Evolutionary conservation across 1,140 invertebrate genomes (phyloP).

Genomic region (Manduca sexta): DNA sequence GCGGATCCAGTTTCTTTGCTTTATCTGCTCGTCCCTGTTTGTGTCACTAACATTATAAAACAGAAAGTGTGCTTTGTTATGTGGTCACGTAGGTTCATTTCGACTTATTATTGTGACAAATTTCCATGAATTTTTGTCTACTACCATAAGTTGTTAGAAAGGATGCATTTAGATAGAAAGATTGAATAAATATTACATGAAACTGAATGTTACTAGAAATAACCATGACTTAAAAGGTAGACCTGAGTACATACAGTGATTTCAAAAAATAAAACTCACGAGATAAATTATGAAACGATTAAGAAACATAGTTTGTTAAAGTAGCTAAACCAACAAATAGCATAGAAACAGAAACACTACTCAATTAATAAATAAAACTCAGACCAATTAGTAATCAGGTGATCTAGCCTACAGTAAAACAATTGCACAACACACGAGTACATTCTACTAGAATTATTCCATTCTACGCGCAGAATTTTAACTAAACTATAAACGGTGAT

Average conservation of each 20-base stretch:
- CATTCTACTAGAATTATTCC: neutral
- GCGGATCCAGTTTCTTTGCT: neutral
- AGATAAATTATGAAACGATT: too few relatives aligned
- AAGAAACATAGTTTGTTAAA: too few relatives aligned
- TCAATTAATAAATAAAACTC: neutral
- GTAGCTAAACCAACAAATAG: too few relatives aligned
- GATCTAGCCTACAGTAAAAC: neutral
- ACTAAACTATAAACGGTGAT: neutral
- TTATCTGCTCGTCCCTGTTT: neutral
- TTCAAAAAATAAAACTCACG: too few relatives aligned
- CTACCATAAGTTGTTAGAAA: neutral
- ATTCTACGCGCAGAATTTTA: neutral
- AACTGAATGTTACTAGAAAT: too few relatives aligned
- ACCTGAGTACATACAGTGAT: too few relatives aligned
- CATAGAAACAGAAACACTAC: neutral
- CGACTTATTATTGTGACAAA: neutral
- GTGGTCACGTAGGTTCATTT: neutral
- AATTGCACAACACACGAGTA: too few relatives aligned
- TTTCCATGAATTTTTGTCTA: neutral
- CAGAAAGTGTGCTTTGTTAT: neutral
- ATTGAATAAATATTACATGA: too few relatives aligned
- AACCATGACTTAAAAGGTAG: too few relatives aligned
- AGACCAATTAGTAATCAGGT: conserved; percentile 3
- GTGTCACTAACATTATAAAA: neutral
- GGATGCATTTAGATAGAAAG: neutral